Percentiles rank a stretch among this genome's conserved stretches.
phyloP scores from a whole-genome alignment of 2,888 invertebrate genomes.

The Lasius platythorax region DNA sequence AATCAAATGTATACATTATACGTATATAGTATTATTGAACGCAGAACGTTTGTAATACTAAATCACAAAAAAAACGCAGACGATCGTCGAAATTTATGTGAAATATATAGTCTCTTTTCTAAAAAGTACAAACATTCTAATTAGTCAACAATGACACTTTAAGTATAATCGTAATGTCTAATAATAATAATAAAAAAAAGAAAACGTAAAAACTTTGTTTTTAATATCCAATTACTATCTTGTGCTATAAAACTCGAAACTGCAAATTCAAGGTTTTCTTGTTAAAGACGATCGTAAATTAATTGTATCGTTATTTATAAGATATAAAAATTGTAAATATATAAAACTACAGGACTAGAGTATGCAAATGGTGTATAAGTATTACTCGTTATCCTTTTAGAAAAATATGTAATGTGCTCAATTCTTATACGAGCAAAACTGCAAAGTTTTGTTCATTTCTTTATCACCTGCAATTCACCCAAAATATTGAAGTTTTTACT shows the following conservation, averaged over 20 bases:
- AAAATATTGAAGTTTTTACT: background rate
- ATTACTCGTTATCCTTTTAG: constrained; percentile 14
- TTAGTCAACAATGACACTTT: constrained; percentile 22
- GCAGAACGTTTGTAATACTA: constrained; percentile 27
- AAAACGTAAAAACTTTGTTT: background rate
- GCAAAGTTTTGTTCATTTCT: background rate
- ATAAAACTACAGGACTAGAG: constrained; percentile 35
- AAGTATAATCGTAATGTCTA: background rate
- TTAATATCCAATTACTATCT: background rate
- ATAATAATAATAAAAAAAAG: background rate
- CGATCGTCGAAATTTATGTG: background rate
- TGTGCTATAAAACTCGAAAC: background rate
- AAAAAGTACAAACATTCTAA: constrained; percentile 11
- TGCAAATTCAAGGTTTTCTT: background rate
- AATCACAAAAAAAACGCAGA: constrained; percentile 2
- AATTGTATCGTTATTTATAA: background rate
- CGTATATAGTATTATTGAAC: background rate
- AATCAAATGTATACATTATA: background rate
- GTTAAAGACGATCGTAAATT: background rate
- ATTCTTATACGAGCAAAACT: background rate
- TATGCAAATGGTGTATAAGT: background rate
- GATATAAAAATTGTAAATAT: background rate
- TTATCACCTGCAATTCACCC: background rate
- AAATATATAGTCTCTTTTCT: constrained; percentile 1
- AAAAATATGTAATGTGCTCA: constrained; percentile 22